Base-by-base conservation (phyloP, 2,888 invertebrate genomes). In the Tiliacea citrago region DNA sequence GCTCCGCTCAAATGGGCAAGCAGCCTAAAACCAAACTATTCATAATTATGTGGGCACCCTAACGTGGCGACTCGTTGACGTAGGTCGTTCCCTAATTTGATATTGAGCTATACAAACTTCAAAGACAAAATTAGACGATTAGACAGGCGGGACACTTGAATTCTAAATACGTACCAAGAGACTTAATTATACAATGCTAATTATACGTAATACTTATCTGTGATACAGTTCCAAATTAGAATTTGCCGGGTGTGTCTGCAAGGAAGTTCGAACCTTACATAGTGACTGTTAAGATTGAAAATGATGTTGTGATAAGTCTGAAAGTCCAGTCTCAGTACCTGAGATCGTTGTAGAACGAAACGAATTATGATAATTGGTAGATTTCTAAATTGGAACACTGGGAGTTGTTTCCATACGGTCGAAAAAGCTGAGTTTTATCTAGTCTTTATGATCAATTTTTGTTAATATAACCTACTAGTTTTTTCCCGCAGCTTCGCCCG, bases 171-270 rank as follows among this genome's bases (percentile, higher is more conserved):
- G 47, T 63, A 77, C 60, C 70, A 21, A 65, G 65, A 69, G 74
- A 81, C 81, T 78, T 78, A 81, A 83, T 81, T 81, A 83, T 77
- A 71, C 78, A 70, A 84, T 81, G 81, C 83, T 82, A 82, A 82
- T 82, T 82, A 82, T 77, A 77, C 83, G 49, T 83, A 66, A 83
- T 82, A 73, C 82, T 83, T 83, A 83, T 83, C 84, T 83, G 83
- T 80, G 81, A 77, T 80, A 82, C 80, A 83, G 61, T 73, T 80
- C 66, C 76, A 83, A 82, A 76, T 82, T 83, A 72, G 71, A 82
- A 83, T 71, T 73, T 42, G 60, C 68, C 63, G 12, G 29, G 53
- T 5, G 12, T 35, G 2, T 42, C 7, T 57, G 45, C 75, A 51
- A 39, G 7, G 24, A 35, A 83, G 21, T 68, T 73, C 45, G 4